phyloP scores from a whole-genome alignment of 2,888 invertebrate genomes.

The Drosophila crucigera region DNA sequence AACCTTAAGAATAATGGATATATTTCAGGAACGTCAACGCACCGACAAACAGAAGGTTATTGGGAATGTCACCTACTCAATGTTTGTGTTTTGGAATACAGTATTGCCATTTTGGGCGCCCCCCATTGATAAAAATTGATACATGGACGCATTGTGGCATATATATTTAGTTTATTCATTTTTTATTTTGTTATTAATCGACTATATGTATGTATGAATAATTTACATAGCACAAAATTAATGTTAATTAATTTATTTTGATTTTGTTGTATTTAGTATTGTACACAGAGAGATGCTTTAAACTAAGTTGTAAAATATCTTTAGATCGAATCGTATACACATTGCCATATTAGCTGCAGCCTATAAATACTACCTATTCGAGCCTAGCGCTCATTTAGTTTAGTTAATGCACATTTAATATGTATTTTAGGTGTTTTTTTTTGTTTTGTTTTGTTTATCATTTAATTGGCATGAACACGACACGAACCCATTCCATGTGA shows the following conservation, averaged over 20 bases:
- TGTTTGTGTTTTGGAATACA: slow-evolving; percentile 17
- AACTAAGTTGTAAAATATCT: slow-evolving; percentile 52
- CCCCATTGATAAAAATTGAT: slow-evolving; percentile 10
- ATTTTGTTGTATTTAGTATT: slow-evolving; percentile 40
- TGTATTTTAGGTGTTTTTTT: slow-evolving; percentile 18
- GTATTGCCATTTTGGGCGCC: slow-evolving; percentile 13
- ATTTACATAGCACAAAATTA: slow-evolving; percentile 30
- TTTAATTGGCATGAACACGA: slow-evolving; percentile 33
- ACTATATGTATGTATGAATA: slow-evolving; percentile 22
- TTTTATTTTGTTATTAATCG: slow-evolving; percentile 20
- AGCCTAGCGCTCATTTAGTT: slow-evolving; percentile 45
- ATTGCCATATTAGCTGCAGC: slow-evolving; percentile 36
- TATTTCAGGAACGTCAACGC: slow-evolving; percentile 12
- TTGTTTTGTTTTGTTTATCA: not conserved
- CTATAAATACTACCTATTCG: slow-evolving; percentile 28
- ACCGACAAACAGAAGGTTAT: slow-evolving; percentile 41
- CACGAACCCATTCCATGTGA: slow-evolving; percentile 48
- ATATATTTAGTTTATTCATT: slow-evolving; percentile 9
- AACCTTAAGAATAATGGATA: not conserved
- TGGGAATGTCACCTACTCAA: slow-evolving; percentile 33
- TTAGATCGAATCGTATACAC: slow-evolving; percentile 67
- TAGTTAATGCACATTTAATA: slow-evolving; percentile 58
- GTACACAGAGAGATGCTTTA: slow-evolving; percentile 51
- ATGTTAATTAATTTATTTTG: slow-evolving; percentile 33
- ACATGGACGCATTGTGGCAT: not conserved